These are phyloP conservation scores for Drosophila histrio DNA, from an alignment of 2,888 invertebrate species.

Conservation along the genomic window DNA sequence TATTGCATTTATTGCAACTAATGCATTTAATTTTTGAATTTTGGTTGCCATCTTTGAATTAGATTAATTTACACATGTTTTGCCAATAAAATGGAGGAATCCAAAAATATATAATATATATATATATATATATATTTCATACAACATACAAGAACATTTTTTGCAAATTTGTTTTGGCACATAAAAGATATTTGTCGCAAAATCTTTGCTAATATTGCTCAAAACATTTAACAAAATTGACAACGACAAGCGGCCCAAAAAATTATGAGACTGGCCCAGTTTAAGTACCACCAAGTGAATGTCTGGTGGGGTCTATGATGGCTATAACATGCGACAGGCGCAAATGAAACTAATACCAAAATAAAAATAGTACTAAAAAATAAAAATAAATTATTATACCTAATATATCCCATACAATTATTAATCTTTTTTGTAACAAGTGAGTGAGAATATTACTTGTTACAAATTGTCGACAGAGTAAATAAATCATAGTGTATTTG, in stretches of 20 bases:
- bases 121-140: slow-evolving; percentile 43
- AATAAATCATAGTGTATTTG: slow-evolving; percentile 4
- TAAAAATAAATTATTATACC: too few relatives aligned
- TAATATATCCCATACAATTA: neutral
- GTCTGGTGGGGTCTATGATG: neutral
- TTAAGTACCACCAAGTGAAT: slow-evolving; percentile 34
- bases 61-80: slow-evolving; percentile 63
- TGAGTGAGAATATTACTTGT: neutral
- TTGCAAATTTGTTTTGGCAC: slow-evolving; percentile 68
- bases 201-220: slow-evolving; percentile 63
- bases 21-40: slow-evolving; percentile 10
- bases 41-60: slow-evolving; percentile 47
- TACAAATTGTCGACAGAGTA: neutral
- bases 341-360: slow-evolving; percentile 5
- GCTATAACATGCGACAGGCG: neutral
- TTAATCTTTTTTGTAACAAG: neutral
- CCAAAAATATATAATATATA: slow-evolving; percentile 37
- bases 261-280: slow-evolving; percentile 52
- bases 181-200: slow-evolving; percentile 58
- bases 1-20: slow-evolving; percentile 21
- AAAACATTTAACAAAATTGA: slow-evolving; percentile 76
- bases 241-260: slow-evolving; percentile 61
- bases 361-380: neutral
- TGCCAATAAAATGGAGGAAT: slow-evolving; percentile 14
- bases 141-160: slow-evolving; percentile 36